Evolutionary conservation across 2,888 invertebrate species (phyloP).

Genomic region (Leptopilina syphax): DNA sequence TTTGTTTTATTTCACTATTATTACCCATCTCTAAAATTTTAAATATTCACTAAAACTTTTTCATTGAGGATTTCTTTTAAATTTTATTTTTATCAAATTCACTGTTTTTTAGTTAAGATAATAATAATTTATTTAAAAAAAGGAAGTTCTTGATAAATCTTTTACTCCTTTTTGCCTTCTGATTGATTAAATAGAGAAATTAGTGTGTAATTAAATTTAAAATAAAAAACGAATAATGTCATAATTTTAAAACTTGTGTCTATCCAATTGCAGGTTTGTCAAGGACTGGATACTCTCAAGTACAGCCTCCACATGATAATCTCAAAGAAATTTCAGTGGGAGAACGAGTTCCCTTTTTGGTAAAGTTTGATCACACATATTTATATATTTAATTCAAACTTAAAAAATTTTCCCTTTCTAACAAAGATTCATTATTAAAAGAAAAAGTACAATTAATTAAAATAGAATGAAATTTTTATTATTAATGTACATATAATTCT

Average conservation of each 20-base stretch:
- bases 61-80: neutral
- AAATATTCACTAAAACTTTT: neutral
- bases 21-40: neutral
- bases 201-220: neutral
- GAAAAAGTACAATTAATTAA: neutral
- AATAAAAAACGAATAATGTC: neutral
- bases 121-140: neutral
- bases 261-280: slow-evolving; percentile 35
- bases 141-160: neutral
- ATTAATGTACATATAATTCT: too few species aligned
- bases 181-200: slow-evolving; percentile 10
- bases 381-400: slow-evolving; percentile 20
- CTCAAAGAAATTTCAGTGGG: slow-evolving; percentile 50
- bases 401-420: neutral
- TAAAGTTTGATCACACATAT: neutral
- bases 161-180: neutral
- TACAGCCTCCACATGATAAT: slow-evolving; percentile 45
- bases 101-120: neutral
- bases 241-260: slow-evolving; percentile 16
- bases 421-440: neutral
- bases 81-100: neutral
- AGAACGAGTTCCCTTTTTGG: slow-evolving; percentile 50
- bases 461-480: too few species aligned
- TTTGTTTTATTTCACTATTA: slow-evolving; percentile 25
- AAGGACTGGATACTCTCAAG: slow-evolving; percentile 33